These are phyloP conservation scores for Busseola fusca DNA, from an alignment of 2,888 invertebrate genomes.

Conservation along the genomic window DNA sequence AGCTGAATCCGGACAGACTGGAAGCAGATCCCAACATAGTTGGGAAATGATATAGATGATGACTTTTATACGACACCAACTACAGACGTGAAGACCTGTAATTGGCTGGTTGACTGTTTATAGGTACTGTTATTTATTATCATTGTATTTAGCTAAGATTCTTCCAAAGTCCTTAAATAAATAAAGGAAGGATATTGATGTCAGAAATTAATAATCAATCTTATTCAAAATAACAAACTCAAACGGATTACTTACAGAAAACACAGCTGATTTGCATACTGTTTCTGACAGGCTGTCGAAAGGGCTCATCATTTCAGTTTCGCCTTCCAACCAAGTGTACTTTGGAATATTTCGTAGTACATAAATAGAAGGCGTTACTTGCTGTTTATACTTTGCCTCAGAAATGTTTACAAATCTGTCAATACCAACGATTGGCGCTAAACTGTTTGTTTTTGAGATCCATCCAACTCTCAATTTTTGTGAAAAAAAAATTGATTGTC, in stretches of 20 bases:
- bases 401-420: conserved; percentile 30
- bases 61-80: no score
- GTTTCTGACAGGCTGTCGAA: conserved; percentile 47
- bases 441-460: conserved; percentile 10
- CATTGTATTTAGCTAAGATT: no score
- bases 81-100: no score
- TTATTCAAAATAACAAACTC: conserved; percentile 51
- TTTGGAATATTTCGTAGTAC: conserved; percentile 18
- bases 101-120: no score
- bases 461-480: not conserved
- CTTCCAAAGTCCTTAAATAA: no score
- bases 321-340: conserved; percentile 8
- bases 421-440: no score
- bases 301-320: conserved; percentile 35
- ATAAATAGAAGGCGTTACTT: conserved; percentile 24
- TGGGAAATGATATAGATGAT: no score
- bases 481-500: no score
- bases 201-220: conserved; percentile 49
- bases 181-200: conserved; percentile 18
- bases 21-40: no score
- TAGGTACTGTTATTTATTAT: no score
- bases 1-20: no score
- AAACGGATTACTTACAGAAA: conserved; percentile 39
- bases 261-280: conserved; percentile 50
- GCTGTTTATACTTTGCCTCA: conserved; percentile 27